Evolutionary conservation across 2,888 invertebrate genomes (phyloP).

Genomic region (Troilus luridus): DNA sequence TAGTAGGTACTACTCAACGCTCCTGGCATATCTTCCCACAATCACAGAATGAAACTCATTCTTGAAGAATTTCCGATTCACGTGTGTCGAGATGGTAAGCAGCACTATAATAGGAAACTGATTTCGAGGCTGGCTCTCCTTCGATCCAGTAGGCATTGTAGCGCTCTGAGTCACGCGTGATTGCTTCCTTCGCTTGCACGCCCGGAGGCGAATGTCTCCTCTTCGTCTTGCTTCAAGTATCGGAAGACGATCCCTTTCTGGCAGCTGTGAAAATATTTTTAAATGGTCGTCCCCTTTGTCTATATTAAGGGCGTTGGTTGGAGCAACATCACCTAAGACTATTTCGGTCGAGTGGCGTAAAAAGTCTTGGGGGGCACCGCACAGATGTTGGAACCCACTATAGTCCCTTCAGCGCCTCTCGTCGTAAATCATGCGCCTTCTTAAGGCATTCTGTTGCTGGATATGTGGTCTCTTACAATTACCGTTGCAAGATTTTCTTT

Average conservation of each 20-base stretch:
- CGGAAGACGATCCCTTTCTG: not conserved
- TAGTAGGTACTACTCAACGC: not conserved
- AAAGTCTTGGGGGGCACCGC: not conserved
- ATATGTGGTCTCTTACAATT: not conserved
- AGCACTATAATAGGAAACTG: not conserved
- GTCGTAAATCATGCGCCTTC: not conserved
- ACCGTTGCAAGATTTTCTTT: not conserved
- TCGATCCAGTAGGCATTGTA: not conserved
- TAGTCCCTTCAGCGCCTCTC: not conserved
- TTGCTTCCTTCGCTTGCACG: not conserved
- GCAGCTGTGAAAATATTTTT: conserved; percentile 30
- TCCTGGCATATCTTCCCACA: not conserved
- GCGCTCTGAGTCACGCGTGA: not conserved
- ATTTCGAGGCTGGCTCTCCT: not conserved
- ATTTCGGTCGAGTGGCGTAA: conserved; percentile 8
- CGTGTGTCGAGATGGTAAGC: not conserved
- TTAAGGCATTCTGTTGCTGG: not conserved
- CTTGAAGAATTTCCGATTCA: not conserved
- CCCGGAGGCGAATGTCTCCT: not conserved
- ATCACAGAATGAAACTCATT: not conserved
- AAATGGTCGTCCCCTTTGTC: conserved; percentile 2
- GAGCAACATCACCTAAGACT: conserved; percentile 8
- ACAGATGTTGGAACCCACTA: not conserved
- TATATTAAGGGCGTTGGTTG: not conserved
- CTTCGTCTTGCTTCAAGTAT: not conserved